These are phyloP conservation scores for Eretmocerus hayati DNA, from an alignment of 2,888 invertebrate genomes.

Conservation along the genomic window DNA sequence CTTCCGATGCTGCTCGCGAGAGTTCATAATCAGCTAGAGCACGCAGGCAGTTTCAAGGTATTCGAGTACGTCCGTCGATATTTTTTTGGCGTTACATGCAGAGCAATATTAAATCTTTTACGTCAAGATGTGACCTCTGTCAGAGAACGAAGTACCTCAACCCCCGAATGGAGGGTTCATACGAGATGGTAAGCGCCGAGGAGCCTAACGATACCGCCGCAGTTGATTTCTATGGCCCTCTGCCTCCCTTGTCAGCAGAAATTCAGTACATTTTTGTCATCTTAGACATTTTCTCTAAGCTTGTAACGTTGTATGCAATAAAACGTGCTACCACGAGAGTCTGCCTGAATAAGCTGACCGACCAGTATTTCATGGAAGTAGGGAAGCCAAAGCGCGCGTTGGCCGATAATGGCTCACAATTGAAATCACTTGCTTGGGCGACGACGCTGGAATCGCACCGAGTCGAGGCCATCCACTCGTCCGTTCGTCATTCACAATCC, in stretches of 20 bases:
- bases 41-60: conserved; percentile 2
- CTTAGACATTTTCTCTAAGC: conserved; percentile 3
- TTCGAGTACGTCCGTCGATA: background rate
- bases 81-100: conserved; percentile 1
- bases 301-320: conserved; percentile 2
- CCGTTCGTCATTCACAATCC: conserved; percentile 22
- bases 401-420: conserved; percentile 7
- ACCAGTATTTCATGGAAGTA: background rate
- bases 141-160: conserved; percentile 8
- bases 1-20: background rate
- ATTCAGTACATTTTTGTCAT: conserved; percentile 10
- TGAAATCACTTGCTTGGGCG: conserved; percentile 3
- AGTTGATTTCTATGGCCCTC: conserved; percentile 9
- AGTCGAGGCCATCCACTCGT: conserved; percentile 3
- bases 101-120: background rate
- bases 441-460: background rate
- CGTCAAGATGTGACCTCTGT: conserved; percentile 4
- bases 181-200: background rate
- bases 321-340: conserved; percentile 1
- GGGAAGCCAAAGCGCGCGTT: background rate
- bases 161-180: conserved; percentile 2
- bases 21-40: conserved; percentile 1
- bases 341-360: background rate
- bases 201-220: background rate
- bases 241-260: background rate